These are phyloP conservation scores for Phlogophora meticulosa DNA, from an alignment of 2,888 invertebrate species.

Conservation along the genomic window DNA sequence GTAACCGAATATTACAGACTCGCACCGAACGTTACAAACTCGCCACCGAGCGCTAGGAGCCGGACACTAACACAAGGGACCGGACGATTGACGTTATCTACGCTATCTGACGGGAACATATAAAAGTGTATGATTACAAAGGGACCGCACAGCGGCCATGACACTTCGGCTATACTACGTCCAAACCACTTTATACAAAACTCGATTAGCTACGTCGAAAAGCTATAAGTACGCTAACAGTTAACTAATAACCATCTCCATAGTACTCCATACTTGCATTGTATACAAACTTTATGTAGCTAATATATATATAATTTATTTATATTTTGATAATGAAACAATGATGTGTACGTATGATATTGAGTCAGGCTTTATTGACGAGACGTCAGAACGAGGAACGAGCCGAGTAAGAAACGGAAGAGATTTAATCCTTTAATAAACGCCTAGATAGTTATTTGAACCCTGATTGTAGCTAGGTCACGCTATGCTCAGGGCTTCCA, in stretches of 20 bases:
- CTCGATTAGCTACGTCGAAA: conserved; percentile 80
- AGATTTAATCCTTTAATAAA: conserved; percentile 2
- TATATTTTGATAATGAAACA: conserved; percentile 79
- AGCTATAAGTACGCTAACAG: conserved; percentile 84
- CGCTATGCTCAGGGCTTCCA: not conserved
- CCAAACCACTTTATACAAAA: conserved; percentile 76
- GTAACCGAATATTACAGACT: conserved; percentile 33
- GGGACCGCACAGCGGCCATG: conserved; percentile 69
- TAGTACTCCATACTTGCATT: conserved; percentile 67
- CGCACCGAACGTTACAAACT: conserved; percentile 47
- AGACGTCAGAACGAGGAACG: conserved; percentile 66
- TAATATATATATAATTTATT: conserved; percentile 73
- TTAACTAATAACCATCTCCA: conserved; percentile 79
- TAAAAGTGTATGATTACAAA: conserved; percentile 56
- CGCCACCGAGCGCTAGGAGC: conserved; percentile 9
- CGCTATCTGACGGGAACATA: conserved; percentile 59
- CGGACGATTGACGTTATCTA: conserved; percentile 68
- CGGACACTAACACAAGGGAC: conserved; percentile 48
- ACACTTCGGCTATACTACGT: conserved; percentile 66
- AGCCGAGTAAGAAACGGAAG: conserved; percentile 42
- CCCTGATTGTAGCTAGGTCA: not conserved
- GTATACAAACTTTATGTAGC: conserved; percentile 72
- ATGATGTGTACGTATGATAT: conserved; percentile 89
- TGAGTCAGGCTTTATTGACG: conserved; percentile 71
- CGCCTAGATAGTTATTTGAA: not conserved